Evolutionary conservation across 2,113 vertebrate genomes (phyloP).

Genomic region (Desmodus rotundus): DNA sequence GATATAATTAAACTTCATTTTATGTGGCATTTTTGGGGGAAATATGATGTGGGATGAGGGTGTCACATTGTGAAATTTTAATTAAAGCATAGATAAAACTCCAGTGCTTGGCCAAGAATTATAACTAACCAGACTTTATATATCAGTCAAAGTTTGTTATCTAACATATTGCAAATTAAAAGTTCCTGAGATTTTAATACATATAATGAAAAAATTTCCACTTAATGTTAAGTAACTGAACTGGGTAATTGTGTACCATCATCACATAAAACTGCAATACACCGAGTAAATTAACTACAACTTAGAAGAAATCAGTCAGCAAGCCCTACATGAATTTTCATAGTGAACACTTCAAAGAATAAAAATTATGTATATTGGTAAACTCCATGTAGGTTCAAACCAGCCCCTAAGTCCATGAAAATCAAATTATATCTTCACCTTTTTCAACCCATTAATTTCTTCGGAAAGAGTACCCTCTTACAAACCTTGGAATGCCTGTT

Average conservation of each 20-base stretch:
- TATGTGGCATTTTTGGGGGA: background rate
- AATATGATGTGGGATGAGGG: background rate
- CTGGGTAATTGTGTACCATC: background rate
- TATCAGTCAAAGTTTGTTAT: conserved; percentile 1
- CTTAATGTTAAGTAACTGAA: background rate
- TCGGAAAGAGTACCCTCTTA: background rate
- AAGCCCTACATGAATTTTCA: background rate
- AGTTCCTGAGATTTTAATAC: background rate
- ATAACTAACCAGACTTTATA: background rate
- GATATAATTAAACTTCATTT: conserved; percentile 15
- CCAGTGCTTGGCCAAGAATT: background rate
- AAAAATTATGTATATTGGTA: background rate
- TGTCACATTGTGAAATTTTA: conserved; percentile 45
- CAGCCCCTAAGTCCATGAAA: conserved; percentile 20
- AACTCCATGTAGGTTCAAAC: background rate
- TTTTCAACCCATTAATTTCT: conserved; percentile 15
- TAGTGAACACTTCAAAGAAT: background rate
- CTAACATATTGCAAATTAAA: background rate
- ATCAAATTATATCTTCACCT: conserved; percentile 1
- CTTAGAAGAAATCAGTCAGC: background rate
- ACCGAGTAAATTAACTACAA: background rate
- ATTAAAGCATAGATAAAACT: conserved; percentile 44
- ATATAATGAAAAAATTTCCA: background rate
- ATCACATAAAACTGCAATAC: background rate
- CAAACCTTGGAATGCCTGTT: background rate